A percentile compares a stretch with the other conserved stretches of the same genome.
phyloP scores from a whole-genome alignment of 2,888 invertebrate species.

The Plusia festucae region DNA sequence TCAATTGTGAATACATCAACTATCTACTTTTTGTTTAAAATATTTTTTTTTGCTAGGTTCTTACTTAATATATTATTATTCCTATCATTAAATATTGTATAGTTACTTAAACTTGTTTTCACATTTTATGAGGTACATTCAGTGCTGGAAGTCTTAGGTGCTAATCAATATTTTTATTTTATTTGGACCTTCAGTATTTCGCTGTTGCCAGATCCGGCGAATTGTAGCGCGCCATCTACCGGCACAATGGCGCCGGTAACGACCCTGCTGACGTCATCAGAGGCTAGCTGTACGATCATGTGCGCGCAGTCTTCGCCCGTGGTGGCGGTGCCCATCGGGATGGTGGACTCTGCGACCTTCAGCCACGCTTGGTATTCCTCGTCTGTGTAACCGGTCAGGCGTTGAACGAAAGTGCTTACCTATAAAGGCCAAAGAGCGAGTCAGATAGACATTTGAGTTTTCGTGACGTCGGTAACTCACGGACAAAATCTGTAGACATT shows the following conservation, averaged over 20 bases:
- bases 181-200: slow-evolving; percentile 23
- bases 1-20: background rate
- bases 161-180: slow-evolving; percentile 6
- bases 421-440: background rate
- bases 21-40: background rate
- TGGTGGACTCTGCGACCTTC: slow-evolving; percentile 27
- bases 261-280: slow-evolving; percentile 78
- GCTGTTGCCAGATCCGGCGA: slow-evolving; percentile 43
- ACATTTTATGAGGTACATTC: background rate
- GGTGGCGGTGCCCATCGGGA: slow-evolving; percentile 69
- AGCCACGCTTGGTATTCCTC: slow-evolving; percentile 77
- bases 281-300: slow-evolving; percentile 95
- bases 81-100: background rate
- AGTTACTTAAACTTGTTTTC: background rate
- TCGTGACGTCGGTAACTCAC: no score
- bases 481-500: no score
- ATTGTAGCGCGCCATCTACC: slow-evolving; percentile 73
- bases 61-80: background rate
- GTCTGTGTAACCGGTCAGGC: slow-evolving; percentile 90
- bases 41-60: background rate
- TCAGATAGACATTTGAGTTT: background rate
- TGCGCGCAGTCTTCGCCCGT: slow-evolving; percentile 92
- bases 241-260: slow-evolving; percentile 91
- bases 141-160: background rate
- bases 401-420: slow-evolving; percentile 29